Evolutionary conservation across 2,888 invertebrate species (phyloP).

Genomic region (Cyaniris semiargus): DNA sequence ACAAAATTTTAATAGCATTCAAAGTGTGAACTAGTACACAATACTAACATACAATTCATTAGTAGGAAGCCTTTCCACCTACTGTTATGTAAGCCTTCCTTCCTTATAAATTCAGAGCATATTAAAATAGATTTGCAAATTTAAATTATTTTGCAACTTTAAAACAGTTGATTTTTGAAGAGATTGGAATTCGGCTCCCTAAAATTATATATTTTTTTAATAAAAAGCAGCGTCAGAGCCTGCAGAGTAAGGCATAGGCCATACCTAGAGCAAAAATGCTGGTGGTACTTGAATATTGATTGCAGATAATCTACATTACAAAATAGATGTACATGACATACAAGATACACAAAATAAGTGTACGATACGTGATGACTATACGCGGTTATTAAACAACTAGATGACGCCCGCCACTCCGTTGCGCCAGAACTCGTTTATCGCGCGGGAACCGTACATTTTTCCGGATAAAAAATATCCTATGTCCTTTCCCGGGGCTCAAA

Average conservation of each 20-base stretch:
- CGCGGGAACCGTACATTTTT: no score
- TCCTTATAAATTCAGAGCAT: slow-evolving; percentile 1
- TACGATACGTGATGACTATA: not conserved
- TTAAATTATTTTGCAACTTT: not conserved
- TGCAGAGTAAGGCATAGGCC: no score
- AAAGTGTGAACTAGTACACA: not conserved
- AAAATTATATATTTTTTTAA: no score
- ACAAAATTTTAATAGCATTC: not conserved
- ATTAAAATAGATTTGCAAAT: slow-evolving; percentile 1
- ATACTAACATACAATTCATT: not conserved
- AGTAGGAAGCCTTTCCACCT: not conserved
- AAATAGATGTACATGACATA: not conserved
- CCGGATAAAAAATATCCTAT: no score
- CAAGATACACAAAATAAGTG: not conserved
- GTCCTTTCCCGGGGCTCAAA: no score
- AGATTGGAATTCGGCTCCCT: no score
- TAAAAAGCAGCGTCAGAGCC: no score
- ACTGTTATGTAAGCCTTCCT: not conserved
- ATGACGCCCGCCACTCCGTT: no score
- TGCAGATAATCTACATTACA: no score
- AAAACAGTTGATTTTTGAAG: not conserved
- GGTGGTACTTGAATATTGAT: no score
- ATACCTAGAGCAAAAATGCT: no score
- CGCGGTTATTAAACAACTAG: not conserved
- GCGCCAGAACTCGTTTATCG: no score